A percentile compares a stretch with the other conserved stretches of the same genome.
Evolutionary conservation across 2,888 invertebrate genomes (phyloP).

Genomic region (Salticus scenicus): DNA sequence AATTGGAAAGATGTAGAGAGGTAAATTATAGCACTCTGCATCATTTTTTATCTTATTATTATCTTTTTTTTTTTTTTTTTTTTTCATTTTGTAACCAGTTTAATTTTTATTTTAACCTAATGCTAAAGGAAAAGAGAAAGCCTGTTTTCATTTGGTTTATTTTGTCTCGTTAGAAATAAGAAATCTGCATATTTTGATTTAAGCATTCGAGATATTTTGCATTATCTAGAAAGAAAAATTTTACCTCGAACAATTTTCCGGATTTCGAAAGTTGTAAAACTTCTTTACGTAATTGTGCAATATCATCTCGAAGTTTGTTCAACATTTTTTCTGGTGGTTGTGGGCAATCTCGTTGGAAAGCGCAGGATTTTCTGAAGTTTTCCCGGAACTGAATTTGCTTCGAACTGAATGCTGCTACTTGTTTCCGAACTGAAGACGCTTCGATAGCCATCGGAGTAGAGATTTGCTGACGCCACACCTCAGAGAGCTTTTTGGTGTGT

Average conservation of each 20-base stretch:
- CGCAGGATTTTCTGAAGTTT: conserved; percentile 83
- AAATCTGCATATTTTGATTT: too few species aligned
- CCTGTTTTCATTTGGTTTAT: too few species aligned
- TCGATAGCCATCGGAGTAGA: conserved; percentile 95
- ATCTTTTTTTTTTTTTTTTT: too few species aligned
- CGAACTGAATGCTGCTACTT: conserved; percentile 88
- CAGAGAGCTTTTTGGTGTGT: conserved; percentile 92
- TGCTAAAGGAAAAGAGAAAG: neutral
- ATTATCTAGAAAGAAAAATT: too few species aligned
- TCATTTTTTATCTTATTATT: too few species aligned
- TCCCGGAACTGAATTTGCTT: conserved; percentile 90
- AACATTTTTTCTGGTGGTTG: conserved; percentile 83
- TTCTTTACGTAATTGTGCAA: conserved; percentile 87
- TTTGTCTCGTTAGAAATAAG: neutral
- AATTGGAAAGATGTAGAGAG: too few species aligned
- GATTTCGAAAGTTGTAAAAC: conserved; percentile 91
- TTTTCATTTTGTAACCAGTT: too few species aligned
- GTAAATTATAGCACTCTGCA: too few species aligned
- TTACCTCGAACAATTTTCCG: conserved; percentile 95
- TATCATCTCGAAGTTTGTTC: conserved; percentile 86
- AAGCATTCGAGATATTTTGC: too few species aligned
- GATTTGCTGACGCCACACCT: conserved; percentile 93
- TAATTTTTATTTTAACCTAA: too few species aligned
- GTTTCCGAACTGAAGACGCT: conserved; percentile 91
- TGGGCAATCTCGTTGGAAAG: conserved; percentile 85